These are phyloP conservation scores for Apocrypta bakeri DNA, from an alignment of 1,140 invertebrate genomes.

Conservation along the genomic window DNA sequence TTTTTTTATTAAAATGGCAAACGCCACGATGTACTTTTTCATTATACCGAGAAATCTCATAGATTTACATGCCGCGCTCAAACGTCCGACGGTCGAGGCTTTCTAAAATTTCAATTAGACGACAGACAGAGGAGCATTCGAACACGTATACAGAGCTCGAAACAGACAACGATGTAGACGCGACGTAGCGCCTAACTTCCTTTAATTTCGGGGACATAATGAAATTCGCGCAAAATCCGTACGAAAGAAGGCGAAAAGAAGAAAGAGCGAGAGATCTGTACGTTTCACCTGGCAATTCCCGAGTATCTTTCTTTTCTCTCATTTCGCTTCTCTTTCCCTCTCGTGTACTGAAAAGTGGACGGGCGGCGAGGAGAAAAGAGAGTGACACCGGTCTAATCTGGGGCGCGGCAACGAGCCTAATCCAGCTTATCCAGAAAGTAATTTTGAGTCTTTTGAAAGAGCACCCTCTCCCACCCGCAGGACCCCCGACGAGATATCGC, in stretches of 20 bases:
- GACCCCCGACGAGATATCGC: constrained; percentile 43
- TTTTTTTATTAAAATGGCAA: background rate
- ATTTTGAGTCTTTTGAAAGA: constrained; percentile 75
- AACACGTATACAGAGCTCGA: background rate
- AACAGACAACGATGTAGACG: no score
- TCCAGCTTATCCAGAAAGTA: constrained; percentile 76
- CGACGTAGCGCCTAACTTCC: background rate
- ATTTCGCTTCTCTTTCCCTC: constrained; percentile 25
- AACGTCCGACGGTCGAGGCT: background rate
- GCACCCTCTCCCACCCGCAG: constrained; percentile 46
- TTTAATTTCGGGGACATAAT: constrained; percentile 52
- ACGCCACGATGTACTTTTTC: background rate
- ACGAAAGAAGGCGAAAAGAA: constrained; percentile 52
- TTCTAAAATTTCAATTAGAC: constrained; percentile 46
- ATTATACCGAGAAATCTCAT: background rate
- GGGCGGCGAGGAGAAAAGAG: constrained; percentile 27
- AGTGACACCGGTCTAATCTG: constrained; percentile 72
- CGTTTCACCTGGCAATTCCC: constrained; percentile 15
- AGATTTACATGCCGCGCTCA: background rate
- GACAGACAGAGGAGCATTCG: background rate
- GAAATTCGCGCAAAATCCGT: constrained; percentile 57
- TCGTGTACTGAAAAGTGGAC: background rate
- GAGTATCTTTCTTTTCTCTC: constrained; percentile 45
- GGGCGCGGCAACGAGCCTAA: constrained; percentile 72
- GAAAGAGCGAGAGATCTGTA: constrained; percentile 56